phyloP scores from a whole-genome alignment of 2,888 invertebrate genomes.

The Chrysolina americana region DNA sequence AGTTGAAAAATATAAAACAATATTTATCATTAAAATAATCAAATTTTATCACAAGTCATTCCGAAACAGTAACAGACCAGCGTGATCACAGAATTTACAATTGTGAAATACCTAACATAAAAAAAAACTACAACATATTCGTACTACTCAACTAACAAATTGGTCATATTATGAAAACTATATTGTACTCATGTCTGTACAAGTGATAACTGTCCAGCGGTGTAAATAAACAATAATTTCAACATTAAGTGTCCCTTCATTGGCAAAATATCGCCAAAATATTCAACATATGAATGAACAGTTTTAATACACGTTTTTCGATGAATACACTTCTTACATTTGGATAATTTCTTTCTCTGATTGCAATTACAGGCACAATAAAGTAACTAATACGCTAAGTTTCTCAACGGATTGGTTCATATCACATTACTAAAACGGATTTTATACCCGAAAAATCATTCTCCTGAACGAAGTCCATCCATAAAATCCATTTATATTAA shows the following conservation, averaged over 20 bases:
- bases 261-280: conserved; percentile 49
- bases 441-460: conserved; percentile 56
- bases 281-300: conserved; percentile 45
- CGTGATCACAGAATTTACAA: conserved; percentile 64
- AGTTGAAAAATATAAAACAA: not conserved
- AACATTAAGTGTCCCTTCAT: conserved; percentile 46
- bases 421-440: conserved; percentile 66
- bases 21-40: no score
- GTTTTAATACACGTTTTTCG: conserved; percentile 56
- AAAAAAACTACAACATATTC: conserved; percentile 46
- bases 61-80: conserved; percentile 43
- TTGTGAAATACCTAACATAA: conserved; percentile 53
- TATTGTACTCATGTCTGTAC: conserved; percentile 61
- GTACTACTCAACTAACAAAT: conserved; percentile 52
- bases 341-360: conserved; percentile 60
- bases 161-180: conserved; percentile 59
- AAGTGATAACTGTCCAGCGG: conserved; percentile 49
- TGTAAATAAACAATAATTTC: conserved; percentile 24
- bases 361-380: conserved; percentile 67
- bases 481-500: conserved; percentile 32
- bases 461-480: conserved; percentile 9
- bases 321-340: conserved; percentile 63
- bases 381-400: conserved; percentile 65
- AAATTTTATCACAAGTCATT: not conserved
- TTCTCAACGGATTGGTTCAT: conserved; percentile 58